A percentile compares a stretch with the other conserved stretches of the same genome.
These are phyloP conservation scores for Stylophora pistillata DNA, from an alignment of 64 coral and sea anemone genomes.

Conservation along the genomic window DNA sequence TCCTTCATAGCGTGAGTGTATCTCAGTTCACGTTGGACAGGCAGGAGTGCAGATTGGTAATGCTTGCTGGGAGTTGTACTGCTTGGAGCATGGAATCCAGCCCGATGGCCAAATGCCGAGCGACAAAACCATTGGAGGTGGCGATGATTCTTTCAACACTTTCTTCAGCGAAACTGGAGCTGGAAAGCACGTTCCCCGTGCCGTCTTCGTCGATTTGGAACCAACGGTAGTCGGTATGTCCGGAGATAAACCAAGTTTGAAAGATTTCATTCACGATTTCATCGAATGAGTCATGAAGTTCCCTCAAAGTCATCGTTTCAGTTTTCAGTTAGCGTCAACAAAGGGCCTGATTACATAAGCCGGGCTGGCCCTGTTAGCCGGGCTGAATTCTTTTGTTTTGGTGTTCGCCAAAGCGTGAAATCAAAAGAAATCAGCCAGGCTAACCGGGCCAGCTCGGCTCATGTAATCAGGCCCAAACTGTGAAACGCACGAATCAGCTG, in stretches of 20 bases:
- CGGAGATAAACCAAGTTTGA: background rate
- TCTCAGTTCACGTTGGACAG: slow-evolving; percentile 50
- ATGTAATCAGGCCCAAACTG: no score
- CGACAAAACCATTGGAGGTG: slow-evolving; percentile 50
- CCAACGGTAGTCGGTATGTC: slow-evolving; percentile 40
- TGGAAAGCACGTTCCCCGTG: slow-evolving; percentile 37
- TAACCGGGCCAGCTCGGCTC: no score
- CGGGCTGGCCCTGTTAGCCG: no score
- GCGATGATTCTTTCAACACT: slow-evolving; percentile 45
- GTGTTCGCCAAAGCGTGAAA: no score
- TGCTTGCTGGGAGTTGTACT: slow-evolving; percentile 45
- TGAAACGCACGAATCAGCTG: no score
- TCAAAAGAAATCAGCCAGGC: no score
- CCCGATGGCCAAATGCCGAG: slow-evolving; percentile 53
- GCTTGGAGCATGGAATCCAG: slow-evolving; percentile 48
- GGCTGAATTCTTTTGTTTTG: no score
- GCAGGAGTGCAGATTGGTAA: slow-evolving; percentile 47
- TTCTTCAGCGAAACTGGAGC: slow-evolving; percentile 50
- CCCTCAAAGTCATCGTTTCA: background rate
- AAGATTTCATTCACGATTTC: background rate
- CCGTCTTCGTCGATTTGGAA: slow-evolving; percentile 39
- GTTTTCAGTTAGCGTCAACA: no score
- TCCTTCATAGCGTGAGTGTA: slow-evolving; percentile 34
- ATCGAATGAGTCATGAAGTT: background rate
- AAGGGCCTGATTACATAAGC: no score